Conservation (phyloP, 2,888 invertebrate genomes). For the Teinopalpus imperialis region DNA sequence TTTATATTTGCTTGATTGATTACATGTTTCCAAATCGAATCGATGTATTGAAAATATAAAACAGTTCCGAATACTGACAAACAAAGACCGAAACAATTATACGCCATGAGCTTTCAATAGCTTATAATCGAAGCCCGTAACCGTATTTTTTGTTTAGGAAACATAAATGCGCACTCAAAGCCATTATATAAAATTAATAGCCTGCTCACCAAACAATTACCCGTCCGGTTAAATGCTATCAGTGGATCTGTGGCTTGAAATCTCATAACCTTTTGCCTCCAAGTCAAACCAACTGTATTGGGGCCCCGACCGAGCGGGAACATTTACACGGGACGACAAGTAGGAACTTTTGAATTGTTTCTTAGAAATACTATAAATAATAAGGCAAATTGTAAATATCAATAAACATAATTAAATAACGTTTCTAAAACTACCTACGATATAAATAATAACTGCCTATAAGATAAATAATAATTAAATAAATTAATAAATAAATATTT, state of each 20-base stretch:
- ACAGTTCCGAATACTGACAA: conserved; percentile 4
- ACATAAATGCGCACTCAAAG: conserved; percentile 61
- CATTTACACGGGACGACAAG: conserved; percentile 41
- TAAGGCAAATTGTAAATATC: too few species aligned
- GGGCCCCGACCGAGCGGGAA: conserved; percentile 35
- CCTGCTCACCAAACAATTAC: conserved; percentile 75
- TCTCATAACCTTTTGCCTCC: conserved; percentile 77
- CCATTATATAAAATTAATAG: conserved; percentile 76
- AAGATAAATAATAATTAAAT: too few species aligned
- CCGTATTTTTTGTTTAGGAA: conserved; percentile 67
- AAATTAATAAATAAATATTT: too few species aligned
- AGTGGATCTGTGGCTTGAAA: conserved; percentile 74
- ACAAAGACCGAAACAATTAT: conserved; percentile 38
- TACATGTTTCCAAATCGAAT: too few species aligned
- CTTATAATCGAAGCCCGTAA: conserved; percentile 47
- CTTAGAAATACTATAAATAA: too few species aligned
- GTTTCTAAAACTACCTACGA: too few species aligned
- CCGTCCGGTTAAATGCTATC: conserved; percentile 74
- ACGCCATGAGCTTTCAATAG: conserved; percentile 57
- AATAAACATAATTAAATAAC: too few species aligned
- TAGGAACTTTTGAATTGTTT: not conserved
- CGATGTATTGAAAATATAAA: not conserved
- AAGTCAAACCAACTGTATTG: conserved; percentile 57
- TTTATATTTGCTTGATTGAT: too few species aligned
- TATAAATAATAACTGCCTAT: too few species aligned